Evolutionary conservation across 2,113 vertebrate genomes (phyloP), one percentile per base, ranked within the genome.

Genomic region (Micronisus gabar): DNA sequence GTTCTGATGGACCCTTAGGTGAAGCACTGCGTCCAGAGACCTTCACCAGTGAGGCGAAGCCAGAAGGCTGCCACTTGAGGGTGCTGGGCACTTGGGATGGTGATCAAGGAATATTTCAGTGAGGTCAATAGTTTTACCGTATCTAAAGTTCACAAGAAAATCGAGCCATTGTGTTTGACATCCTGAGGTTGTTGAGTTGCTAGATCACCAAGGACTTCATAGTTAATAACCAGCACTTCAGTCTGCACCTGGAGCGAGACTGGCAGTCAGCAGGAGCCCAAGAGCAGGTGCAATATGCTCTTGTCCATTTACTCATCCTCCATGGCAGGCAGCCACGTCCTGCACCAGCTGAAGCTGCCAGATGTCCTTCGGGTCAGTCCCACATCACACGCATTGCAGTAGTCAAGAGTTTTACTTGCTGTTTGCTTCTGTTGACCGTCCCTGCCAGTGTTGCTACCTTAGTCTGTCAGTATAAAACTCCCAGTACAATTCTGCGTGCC

Each of bases 301-400:
- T 93, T 81, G 93, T 94, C 94, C 89, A 73, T 88, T 91, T 90
- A 48, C 58, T 94, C 86, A 92, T 91, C 80, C 82, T 92, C 81
- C 52, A 3, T 96, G 94, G 95, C 94, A 97, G 79, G 75, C 88
- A 97, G 93, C 96, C 89, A 95, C 7, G 15, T 95, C 83, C 86
- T 96, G 95, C 92, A 93, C 80, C 92, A 95, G 87, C 87, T 94
- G 80, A 88, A 94, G 82, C 82, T 96, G 96, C 90, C 92, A 96
- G 92, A 73, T 93, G 86, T 95, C 91, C 93, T 94, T 85, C 3
- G 50, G 88, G 90, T 95, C 93, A 95, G 62, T 94, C 68, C 75
- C 82, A 76, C 68, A 78, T 78, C 83, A 67, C 86, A 68, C 2
- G 4, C 76, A 89, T 12, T 95, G 95, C 96, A 68, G 91, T 34